Evolutionary conservation across 2,113 vertebrate species (phyloP), one percentile per base, ranked within the genome.

Genomic region (Motacilla alba): DNA sequence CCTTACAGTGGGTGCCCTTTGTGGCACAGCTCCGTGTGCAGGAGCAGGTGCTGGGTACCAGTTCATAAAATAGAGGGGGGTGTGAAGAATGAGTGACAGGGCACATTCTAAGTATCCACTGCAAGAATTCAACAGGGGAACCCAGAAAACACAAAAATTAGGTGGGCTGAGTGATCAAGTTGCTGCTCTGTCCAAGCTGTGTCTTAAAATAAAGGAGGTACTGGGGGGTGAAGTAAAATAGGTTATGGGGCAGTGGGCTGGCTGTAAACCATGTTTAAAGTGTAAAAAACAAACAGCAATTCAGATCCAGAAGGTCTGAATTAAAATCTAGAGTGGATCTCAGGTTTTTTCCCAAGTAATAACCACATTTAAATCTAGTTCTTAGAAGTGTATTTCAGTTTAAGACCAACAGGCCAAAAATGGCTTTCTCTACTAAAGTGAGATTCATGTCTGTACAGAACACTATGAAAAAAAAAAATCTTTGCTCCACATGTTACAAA

Each of bases 1-100:
- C 83, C 94, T 93, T 91, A 68, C 97, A 88, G 74, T 21, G 46
- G 33, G 35, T 81, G 56, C 80, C 93, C 74, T 78, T 53, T 16
- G 3, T 30, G 70, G 85, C 72, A 27, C 39, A 74, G 87, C 62
- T 79, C 11, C 3, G 47, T 43, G 37, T 76, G 11, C 26, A 7
- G 30, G 15, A 84, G 82, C 60, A 96, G 91, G 49, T 58, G 67
- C 39, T 75, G 47, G 22, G 28, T 4, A 24, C 88, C 89, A 46
- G 44, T 1, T 7, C 24, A 3, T 10, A 0, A 9, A 37, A 52
- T 1, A 49, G 14, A 67, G 56, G 27, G 24, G 60, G 13, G 10
- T 3, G 22, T 53, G 39, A 17, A 26, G 22, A 39, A 46, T 3
- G 35, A 70, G 70, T 86, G 56, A 35, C 46, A 69, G 19, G 17